Conservation (phyloP, 2,797 vertebrate species). For the Oreortyx pictus region DNA sequence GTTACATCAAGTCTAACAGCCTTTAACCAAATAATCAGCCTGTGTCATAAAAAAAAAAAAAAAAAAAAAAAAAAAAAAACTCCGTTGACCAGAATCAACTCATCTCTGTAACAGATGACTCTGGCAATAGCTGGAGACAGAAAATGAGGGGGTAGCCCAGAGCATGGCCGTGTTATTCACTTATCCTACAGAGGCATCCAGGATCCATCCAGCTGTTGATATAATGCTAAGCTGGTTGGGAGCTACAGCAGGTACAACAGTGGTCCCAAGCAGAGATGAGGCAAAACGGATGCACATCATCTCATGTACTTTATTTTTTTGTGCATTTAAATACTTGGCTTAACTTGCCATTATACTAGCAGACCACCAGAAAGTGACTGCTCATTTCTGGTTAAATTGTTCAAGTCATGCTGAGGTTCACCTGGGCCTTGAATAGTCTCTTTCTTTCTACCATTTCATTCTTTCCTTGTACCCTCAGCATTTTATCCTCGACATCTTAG, state of each 20-base stretch:
- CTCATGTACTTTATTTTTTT: background rate
- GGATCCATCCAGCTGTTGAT: background rate
- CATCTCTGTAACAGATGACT: background rate
- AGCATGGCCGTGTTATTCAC: fast-evolving
- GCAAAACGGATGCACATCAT: fast-evolving
- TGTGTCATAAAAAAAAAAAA: background rate
- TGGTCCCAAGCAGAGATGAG: fast-evolving
- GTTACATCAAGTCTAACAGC: background rate
- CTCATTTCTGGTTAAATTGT: background rate
- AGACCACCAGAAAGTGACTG: fast-evolving
- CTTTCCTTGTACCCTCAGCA: background rate
- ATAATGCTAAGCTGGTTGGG: background rate
- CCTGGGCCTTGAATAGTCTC: background rate
- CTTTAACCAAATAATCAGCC: background rate
- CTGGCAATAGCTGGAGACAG: background rate
- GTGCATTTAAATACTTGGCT: background rate
- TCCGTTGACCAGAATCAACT: background rate
- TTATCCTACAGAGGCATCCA: background rate
- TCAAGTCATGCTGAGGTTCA: background rate
- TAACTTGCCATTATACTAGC: background rate
- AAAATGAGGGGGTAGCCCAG: background rate
- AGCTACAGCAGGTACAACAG: background rate
- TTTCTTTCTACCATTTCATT: background rate
- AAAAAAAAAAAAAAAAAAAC: background rate
- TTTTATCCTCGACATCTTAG: background rate